Percentiles rank a stretch among this genome's conserved stretches.
Evolutionary conservation across 2,888 invertebrate species (phyloP).

Genomic region (Blastobasis lacticolella): DNA sequence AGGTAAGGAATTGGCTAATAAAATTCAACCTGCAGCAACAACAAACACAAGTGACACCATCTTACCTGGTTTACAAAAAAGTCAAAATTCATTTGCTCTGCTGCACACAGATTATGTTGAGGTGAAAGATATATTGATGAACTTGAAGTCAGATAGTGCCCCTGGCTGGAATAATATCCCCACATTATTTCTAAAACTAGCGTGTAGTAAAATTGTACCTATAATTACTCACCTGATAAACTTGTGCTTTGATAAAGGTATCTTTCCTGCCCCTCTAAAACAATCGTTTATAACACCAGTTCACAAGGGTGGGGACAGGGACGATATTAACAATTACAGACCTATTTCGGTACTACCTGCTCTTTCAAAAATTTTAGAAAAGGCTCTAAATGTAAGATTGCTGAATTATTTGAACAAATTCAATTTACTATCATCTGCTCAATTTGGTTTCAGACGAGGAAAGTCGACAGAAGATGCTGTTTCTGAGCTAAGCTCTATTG

Average conservation of each 20-base stretch:
- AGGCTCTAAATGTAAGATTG: constrained; percentile 3
- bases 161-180: not conserved
- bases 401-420: constrained; percentile 1
- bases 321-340: constrained; percentile 4
- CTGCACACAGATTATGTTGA: not conserved
- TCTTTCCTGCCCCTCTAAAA: not conserved
- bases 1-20: not conserved
- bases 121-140: not conserved
- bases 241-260: not conserved
- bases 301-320: constrained; percentile 1
- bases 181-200: not conserved
- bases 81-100: not conserved
- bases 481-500: not conserved
- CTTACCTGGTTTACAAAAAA: not conserved
- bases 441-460: constrained; percentile 7
- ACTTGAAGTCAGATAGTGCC: not conserved
- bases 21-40: not conserved
- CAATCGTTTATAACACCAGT: not conserved
- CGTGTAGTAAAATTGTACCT: not conserved
- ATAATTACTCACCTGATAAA: not conserved
- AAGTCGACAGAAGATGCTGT: constrained; percentile 6
- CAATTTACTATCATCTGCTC: constrained; percentile 1
- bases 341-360: constrained; percentile 5
- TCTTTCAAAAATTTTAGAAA: constrained; percentile 8
- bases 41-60: not conserved